These are phyloP conservation scores for Congeria kusceri DNA, from an alignment of 2,888 invertebrate species.

Conservation along the genomic window DNA sequence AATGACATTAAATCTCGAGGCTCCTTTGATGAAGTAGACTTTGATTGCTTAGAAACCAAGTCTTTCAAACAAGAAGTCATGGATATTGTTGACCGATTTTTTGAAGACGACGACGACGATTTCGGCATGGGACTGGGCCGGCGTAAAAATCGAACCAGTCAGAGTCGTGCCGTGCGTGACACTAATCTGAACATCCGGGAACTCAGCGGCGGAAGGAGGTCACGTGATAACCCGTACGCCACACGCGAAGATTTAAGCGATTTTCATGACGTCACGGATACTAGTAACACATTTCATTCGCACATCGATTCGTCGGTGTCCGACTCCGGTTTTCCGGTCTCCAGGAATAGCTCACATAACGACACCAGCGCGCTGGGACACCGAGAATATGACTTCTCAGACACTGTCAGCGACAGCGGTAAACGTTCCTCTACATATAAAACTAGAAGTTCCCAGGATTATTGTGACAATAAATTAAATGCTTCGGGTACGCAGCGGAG, in stretches of 20 bases:
- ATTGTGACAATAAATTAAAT: conserved; percentile 3
- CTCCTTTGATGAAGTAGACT: conserved; percentile 8
- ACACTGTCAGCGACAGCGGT: conserved; percentile 50
- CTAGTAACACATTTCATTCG: background rate
- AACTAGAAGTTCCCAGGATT: background rate
- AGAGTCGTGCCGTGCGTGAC: background rate
- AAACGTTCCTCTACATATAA: conserved; percentile 17
- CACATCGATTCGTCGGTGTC: conserved; percentile 45
- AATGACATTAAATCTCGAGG: background rate
- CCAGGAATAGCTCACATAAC: background rate
- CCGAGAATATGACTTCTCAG: conserved; percentile 29
- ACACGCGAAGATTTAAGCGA: conserved; percentile 49
- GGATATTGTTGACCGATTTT: conserved; percentile 50
- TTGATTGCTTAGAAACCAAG: conserved; percentile 16
- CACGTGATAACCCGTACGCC: conserved; percentile 48
- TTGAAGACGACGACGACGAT: conserved; percentile 54
- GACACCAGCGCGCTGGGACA: background rate
- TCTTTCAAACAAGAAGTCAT: conserved; percentile 47
- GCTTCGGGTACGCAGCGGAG: conserved; percentile 6
- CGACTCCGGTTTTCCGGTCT: conserved; percentile 37
- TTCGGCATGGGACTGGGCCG: conserved; percentile 30
- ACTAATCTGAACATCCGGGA: background rate
- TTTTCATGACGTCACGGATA: conserved; percentile 18
- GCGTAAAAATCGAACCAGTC: background rate
- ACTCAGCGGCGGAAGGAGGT: background rate